Base-by-base conservation (phyloP, 2,888 invertebrate genomes). In the Macaria liturata region DNA sequence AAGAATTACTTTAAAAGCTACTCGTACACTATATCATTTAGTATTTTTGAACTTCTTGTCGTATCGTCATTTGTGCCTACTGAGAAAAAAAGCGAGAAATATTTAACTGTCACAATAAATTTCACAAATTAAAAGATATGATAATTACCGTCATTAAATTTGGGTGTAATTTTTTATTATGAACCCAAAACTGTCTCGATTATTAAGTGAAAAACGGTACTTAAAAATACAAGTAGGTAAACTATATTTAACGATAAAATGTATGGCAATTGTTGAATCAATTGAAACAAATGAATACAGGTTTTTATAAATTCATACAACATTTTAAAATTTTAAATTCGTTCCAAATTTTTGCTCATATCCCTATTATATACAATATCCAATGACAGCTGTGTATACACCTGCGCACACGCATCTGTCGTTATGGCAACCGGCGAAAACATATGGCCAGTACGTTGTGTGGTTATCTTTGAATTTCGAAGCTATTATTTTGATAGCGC, bases 321-420 rank as follows among this genome's bases (percentile, higher is more conserved):
- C n/a, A 8, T n/a, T 43, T 43, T 37, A 37, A 37, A 37, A 7
- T 7, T 7, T 37, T 37, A 37, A 45, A 31, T 45, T 8, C 34
- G 9, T 37, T 45, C 8, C 32, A 43, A 43, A 3, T 50, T 57
- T 56, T 46, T 45, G 42, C 9, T n/a, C 20, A 7, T 6, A 30
- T 49, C 51, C 46, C 45, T 43, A 7, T 32, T n/a, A 44, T 44
- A 30, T 31, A 9, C 30, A 53, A 61, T 59, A 37, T 61, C 64
- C 39, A 66, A 66, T 65, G 67, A 66, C 87, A 87, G 83, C 79
- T 88, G 89, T 73, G 50, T 43, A 9, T 44, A 70, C 89, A 89
- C 88, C 88, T 89, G 88, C 83, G 77, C 71, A 37, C 53, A 65
- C 71, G 77, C 86, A 83, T 81, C 82, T 75, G 86, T 79, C 67